phyloP scores from a whole-genome alignment of 2,113 vertebrate species.

The Gobiocypris rarus region DNA sequence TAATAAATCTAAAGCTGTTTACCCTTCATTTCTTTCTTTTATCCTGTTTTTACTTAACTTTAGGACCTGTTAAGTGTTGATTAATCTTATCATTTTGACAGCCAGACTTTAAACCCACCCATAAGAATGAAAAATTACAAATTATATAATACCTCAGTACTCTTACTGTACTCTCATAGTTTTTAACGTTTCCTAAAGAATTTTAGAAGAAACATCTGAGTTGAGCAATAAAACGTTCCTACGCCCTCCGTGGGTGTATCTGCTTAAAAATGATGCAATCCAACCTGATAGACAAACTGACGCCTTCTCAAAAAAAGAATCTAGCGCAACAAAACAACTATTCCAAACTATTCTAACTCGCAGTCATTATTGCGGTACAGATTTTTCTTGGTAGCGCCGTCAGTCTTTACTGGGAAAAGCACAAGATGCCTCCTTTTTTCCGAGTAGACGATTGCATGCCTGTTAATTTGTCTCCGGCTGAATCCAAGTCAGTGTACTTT shows the following conservation, averaged over 20 bases:
- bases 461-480: constrained; percentile 16
- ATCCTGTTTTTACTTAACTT: neutral
- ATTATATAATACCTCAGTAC: neutral
- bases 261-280: constrained; percentile 14
- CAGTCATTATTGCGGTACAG: constrained; percentile 10
- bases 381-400: constrained; percentile 23
- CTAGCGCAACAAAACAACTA: constrained; percentile 17
- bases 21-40: neutral
- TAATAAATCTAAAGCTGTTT: neutral
- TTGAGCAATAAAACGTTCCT: neutral
- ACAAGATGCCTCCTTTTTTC: constrained; percentile 23
- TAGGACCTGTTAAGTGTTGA: neutral
- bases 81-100: neutral
- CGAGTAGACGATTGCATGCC: constrained; percentile 25
- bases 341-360: constrained; percentile 5
- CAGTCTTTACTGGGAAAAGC: constrained; percentile 27
- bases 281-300: constrained; percentile 8
- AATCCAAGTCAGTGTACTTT: constrained; percentile 60
- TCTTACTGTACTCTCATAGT: neutral
- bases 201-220: neutral
- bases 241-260: neutral
- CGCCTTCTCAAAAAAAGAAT: neutral
- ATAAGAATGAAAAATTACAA: neutral
- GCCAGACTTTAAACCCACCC: neutral
- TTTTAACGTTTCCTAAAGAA: neutral